Percentiles rank a stretch among this genome's conserved stretches.
Evolutionary conservation across 2,888 invertebrate genomes (phyloP).

Genomic region (Drosophila lacicola): DNA sequence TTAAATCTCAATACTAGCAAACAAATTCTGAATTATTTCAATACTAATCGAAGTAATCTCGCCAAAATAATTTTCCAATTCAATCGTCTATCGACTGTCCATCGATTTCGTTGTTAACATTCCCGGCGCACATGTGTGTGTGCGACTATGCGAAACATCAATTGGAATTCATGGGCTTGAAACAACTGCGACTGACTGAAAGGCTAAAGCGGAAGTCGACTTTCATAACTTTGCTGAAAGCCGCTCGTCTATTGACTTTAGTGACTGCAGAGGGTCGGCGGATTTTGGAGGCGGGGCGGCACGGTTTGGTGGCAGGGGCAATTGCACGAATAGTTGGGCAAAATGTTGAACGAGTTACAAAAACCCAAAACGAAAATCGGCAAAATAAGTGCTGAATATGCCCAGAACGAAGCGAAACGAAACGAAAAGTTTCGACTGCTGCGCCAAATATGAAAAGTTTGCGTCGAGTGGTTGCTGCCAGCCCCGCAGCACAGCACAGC

Average conservation of each 20-base stretch:
- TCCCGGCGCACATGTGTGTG: neutral
- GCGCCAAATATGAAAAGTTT: conserved; percentile 74
- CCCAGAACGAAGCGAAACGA: conserved; percentile 18
- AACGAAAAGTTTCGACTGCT: conserved; percentile 58
- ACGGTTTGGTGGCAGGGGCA: conserved; percentile 20
- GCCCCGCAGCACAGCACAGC: neutral
- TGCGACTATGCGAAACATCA: conserved; percentile 8
- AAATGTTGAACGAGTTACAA: conserved; percentile 75
- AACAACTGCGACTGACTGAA: conserved; percentile 48
- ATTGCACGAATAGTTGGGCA: conserved; percentile 71
- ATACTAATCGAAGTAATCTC: neutral
- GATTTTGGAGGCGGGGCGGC: neutral
- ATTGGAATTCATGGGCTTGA: conserved; percentile 37
- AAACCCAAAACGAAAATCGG: conserved; percentile 50
- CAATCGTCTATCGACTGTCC: conserved; percentile 7
- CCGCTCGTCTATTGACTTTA: conserved; percentile 48
- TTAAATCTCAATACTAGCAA: too few species aligned
- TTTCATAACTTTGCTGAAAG: conserved; percentile 70
- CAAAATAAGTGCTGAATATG: conserved; percentile 54
- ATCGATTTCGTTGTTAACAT: neutral
- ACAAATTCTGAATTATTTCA: too few species aligned
- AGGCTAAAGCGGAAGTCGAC: conserved; percentile 57
- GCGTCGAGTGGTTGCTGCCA: conserved; percentile 43
- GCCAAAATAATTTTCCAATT: neutral
- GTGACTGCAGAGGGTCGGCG: neutral